Base-by-base conservation (phyloP, 2,113 vertebrate species). In the Gymnarchus niloticus region DNA sequence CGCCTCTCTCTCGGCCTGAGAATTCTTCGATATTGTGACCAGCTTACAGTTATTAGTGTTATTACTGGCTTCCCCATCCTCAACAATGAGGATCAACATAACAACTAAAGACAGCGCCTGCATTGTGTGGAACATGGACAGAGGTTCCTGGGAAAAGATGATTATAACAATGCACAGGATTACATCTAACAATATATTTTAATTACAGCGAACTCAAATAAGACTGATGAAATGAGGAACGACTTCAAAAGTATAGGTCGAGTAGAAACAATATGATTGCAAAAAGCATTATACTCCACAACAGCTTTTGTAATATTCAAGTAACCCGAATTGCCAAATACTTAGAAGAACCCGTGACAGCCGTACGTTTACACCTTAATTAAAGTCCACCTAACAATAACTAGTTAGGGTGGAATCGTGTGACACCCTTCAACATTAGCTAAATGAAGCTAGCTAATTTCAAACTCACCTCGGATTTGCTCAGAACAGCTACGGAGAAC, bases 11-110 rank as follows among this genome's bases (percentile, higher is more conserved):
- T 93, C 91, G 0, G 86, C 87, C 0, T 0, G 0, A 2, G 89
- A 56, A 28, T 82, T 56, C 80, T 82, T 82, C 6, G 28, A 90
- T 0, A 90, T 52, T 1, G 17, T 3, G 1, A 0, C 0, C 28
- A 94, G 87, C 85, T 87, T 91, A 76, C 95, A 95, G 84, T 56
- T 89, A 0, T 86, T 84, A 10, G 89, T 92, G 87, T 51, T 37
- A 0, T 89, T 19, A 33, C 83, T 8, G 1, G 89, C 87, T 21
- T 77, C 87, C 7, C 87, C 88, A 10, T 49, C 87, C 69, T 69
- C 87, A 5, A 86, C 83, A 82, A 90, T 82, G 3, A 95, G 85
- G 7, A 92, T 6, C 84, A 94, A 84, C 84, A 91, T 85, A 85
- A 91, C 48, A 1, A 85, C 61, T 81, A 91, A 17, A 54, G 87